phyloP scores from a whole-genome alignment of 2,797 vertebrate species.

The Craterocephalus amniculus region DNA sequence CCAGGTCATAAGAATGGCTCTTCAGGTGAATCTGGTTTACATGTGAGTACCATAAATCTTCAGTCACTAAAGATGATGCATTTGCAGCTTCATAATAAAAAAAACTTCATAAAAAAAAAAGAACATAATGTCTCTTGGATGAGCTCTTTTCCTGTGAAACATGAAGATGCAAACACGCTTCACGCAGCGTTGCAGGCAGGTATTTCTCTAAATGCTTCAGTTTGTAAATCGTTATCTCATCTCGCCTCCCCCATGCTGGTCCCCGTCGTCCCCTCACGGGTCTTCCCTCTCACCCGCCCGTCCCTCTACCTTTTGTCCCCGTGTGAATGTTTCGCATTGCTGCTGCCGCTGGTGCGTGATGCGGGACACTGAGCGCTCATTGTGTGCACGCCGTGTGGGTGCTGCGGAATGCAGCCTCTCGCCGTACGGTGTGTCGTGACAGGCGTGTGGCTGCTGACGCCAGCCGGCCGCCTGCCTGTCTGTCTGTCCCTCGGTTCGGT shows the following conservation, averaged over 20 bases:
- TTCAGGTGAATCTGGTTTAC: no score
- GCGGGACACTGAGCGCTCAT: conserved; percentile 81
- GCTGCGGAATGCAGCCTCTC: conserved; percentile 79
- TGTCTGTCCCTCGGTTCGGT: conserved; percentile 70
- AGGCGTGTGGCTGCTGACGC: conserved; percentile 83
- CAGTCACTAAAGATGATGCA: no score
- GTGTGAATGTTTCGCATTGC: conserved; percentile 86
- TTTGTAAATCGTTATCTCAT: conserved; percentile 15
- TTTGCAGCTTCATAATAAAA: no score
- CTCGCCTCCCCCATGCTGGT: conserved; percentile 24
- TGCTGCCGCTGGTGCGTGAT: conserved; percentile 85
- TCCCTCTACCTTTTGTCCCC: conserved; percentile 78
- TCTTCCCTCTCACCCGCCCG: conserved; percentile 34
- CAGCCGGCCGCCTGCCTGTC: conserved; percentile 78
- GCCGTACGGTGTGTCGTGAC: conserved; percentile 82
- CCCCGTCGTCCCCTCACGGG: conserved; percentile 45
- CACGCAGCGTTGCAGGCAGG: neutral
- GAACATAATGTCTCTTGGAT: no score
- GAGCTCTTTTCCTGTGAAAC: no score
- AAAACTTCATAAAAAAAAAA: no score
- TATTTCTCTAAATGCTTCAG: conserved; percentile 13
- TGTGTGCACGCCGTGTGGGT: conserved; percentile 82
- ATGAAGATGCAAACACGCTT: no score
- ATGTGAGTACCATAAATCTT: no score
- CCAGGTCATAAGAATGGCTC: no score